phyloP scores from a whole-genome alignment of 1,140 invertebrate species.

The Listronotus oregonensis region DNA sequence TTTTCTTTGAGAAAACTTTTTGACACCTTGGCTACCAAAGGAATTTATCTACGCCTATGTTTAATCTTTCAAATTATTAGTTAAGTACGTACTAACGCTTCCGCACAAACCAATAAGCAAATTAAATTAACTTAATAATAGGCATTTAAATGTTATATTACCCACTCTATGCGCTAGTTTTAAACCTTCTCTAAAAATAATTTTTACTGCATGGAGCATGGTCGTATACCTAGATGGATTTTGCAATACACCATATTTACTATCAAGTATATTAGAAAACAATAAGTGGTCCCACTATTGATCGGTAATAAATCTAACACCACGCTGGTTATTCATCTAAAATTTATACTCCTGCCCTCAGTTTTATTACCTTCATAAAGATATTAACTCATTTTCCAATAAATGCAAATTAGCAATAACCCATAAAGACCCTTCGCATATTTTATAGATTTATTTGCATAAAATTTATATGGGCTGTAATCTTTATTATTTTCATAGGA shows the following conservation, averaged over 20 bases:
- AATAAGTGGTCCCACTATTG: conserved; percentile 29
- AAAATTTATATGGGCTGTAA: conserved; percentile 33
- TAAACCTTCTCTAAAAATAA: too few relatives aligned
- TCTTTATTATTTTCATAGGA: conserved; percentile 37
- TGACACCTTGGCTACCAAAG: too few relatives aligned
- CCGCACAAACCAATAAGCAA: too few relatives aligned
- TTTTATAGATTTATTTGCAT: conserved; percentile 37
- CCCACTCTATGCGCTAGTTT: too few relatives aligned
- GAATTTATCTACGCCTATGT: too few relatives aligned
- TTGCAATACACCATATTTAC: neutral
- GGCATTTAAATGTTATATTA: too few relatives aligned
- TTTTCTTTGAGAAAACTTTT: too few relatives aligned
- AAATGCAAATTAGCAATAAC: conserved; percentile 45
- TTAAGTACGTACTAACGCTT: too few relatives aligned
- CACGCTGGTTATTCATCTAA: conserved; percentile 22
- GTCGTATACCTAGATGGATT: too few relatives aligned
- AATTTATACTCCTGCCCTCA: conserved; percentile 19
- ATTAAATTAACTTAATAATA: too few relatives aligned
- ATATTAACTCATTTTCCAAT: conserved; percentile 41
- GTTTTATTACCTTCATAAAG: conserved; percentile 34
- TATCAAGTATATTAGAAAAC: conserved; percentile 15
- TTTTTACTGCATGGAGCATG: too few relatives aligned
- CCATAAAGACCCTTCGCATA: conserved; percentile 30
- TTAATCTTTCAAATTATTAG: too few relatives aligned
- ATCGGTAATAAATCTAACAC: conserved; percentile 31